These are phyloP conservation scores for Actinia equina DNA, from an alignment of 64 coral and sea anemone genomes.

Conservation along the genomic window DNA sequence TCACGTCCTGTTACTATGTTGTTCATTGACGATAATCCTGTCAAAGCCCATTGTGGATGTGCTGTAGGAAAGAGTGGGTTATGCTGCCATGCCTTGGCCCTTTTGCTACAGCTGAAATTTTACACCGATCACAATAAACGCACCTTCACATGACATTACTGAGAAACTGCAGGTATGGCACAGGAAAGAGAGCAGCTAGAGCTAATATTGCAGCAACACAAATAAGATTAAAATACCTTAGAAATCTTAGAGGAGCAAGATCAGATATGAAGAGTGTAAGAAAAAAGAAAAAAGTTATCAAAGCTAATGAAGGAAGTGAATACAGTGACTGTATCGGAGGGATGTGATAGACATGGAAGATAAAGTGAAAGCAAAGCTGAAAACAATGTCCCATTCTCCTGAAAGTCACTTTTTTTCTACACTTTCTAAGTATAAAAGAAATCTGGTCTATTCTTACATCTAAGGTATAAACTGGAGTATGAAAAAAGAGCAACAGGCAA, in stretches of 20 bases:
- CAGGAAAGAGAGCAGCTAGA: not conserved
- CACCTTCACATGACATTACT: constrained; percentile 5
- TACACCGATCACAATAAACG: too few species aligned
- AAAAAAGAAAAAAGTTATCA: not conserved
- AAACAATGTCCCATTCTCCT: constrained; percentile 8
- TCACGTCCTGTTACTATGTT: too few species aligned
- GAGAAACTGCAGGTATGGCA: constrained; percentile 29
- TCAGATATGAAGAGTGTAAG: not conserved
- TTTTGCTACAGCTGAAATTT: too few species aligned
- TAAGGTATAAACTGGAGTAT: constrained; percentile 30
- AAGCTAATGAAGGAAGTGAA: constrained; percentile 18
- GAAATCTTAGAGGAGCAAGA: not conserved
- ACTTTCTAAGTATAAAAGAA: constrained; percentile 32
- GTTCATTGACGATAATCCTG: too few species aligned
- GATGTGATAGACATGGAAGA: constrained; percentile 52
- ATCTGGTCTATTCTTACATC: constrained; percentile 39
- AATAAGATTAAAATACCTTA: not conserved
- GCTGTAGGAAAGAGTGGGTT: too few species aligned
- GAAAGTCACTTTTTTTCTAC: constrained; percentile 38
- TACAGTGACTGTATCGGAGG: constrained; percentile 47
- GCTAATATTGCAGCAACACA: not conserved
- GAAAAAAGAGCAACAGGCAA: constrained; percentile 26
- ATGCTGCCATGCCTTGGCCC: too few species aligned
- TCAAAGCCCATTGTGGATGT: too few species aligned
- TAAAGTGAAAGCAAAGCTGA: constrained; percentile 23